Conservation (phyloP, 2,797 vertebrate genomes). For the Carcharodon carcharias region DNA sequence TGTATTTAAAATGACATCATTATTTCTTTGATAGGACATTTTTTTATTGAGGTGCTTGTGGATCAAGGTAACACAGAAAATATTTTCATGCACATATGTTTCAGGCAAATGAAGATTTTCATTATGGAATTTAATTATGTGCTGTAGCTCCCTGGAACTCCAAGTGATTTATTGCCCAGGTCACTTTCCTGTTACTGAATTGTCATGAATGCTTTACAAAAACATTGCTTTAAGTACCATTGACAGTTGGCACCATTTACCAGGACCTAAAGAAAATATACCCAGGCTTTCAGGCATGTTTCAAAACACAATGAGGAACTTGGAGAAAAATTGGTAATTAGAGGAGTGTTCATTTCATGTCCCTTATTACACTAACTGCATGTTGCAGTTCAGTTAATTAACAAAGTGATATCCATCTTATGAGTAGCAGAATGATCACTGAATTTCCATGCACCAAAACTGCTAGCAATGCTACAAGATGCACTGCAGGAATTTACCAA, state of each 20-base stretch:
- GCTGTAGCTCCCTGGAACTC: not conserved
- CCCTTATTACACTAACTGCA: not conserved
- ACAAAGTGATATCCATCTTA: not conserved
- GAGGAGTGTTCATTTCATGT: not conserved
- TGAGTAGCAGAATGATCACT: not conserved
- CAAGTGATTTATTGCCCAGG: not conserved
- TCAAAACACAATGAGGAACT: not conserved
- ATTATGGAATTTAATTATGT: conserved; percentile 24
- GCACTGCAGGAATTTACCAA: no score
- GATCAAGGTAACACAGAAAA: not conserved
- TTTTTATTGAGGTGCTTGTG: conserved; percentile 10
- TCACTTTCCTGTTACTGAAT: not conserved
- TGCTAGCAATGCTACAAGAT: not conserved
- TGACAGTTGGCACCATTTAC: conserved; percentile 14
- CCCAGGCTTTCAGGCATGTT: not conserved
- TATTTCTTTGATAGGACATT: not conserved
- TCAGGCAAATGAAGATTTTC: conserved; percentile 24
- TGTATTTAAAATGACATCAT: not conserved
- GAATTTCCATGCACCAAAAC: not conserved
- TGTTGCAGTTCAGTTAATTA: not conserved
- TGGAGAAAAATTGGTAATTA: not conserved
- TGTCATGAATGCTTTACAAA: not conserved
- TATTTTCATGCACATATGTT: not conserved
- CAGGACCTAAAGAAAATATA: not conserved
- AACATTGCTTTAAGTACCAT: not conserved